Base-by-base conservation (phyloP, 2,113 vertebrate species). In the Oncorhynchus nerka region DNA sequence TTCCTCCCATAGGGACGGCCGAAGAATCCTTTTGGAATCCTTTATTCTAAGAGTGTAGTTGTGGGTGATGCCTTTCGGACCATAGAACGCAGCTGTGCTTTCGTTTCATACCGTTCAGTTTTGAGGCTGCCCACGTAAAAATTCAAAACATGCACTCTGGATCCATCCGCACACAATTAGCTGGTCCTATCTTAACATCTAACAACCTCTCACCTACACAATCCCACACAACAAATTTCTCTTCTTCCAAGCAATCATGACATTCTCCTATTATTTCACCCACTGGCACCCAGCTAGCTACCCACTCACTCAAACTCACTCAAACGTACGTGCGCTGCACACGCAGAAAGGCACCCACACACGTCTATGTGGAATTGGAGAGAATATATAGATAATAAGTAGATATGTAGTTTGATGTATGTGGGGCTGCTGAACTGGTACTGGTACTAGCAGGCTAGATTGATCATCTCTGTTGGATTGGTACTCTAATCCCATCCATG, bases 231-330 rank as follows among this genome's bases (percentile, higher is more conserved):
- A 73, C 73, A 71, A 75, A 20, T 19, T 32, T 13, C 57, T 34
- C 71, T 11, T 55, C 24, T 51, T 71, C 70, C 72, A 45, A 26
- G 70, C 70, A 28, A 80, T 65, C 68, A 59, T 68, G 6, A n/a
- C 67, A 48, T 72, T 70, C 68, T 30, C 68, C n/a, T 48, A 30
- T 68, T 62, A 65, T 45, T 62, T 72, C 71, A n/a, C 64, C 75
- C 72, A 75, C 59, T 59, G 59, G 48, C 61, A 55, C 12, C 55
- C 55, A 65, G 82, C 79, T 68, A 77, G 75, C 70, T 45, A 64
- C 77, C 45, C 45, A 49, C 64, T 73, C 12, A 70, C 20, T 48
- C 45, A 71, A 4, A 71, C 48, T 34, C 65, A 82, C 32, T 73
- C 9, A 68, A 19, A 48, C 39, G 11, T 28, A 28, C 61, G 71